Base-by-base conservation (phyloP, 2,113 vertebrate genomes). In the Acanthochromis polyacanthus region DNA sequence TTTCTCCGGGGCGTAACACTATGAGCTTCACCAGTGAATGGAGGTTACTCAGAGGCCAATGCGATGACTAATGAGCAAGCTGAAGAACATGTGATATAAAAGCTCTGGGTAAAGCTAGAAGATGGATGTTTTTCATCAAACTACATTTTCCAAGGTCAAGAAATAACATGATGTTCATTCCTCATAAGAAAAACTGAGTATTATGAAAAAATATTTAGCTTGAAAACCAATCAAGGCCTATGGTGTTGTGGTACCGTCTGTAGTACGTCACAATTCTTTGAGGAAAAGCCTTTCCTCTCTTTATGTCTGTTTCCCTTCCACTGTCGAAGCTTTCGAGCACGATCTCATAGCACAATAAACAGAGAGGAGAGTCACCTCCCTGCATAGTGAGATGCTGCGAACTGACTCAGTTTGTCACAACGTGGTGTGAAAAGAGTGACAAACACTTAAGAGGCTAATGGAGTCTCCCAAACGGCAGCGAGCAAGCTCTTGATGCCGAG, bases 401-500 rank as follows among this genome's bases (percentile, higher is more conserved):
- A 65, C 30, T 45, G 66, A 60, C 40, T 76, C 63, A 7, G 56
- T 76, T 76, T 55, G 56, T 79, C 63, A 63, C 67, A 50, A 52
- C 71, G 20, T 81, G 56, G 45, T 68, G 23, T 30, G 23, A 64
- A 58, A 70, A 17, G 60, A 53, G 43, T 52, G 38, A 52, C 78
- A 79, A 66, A 69, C 69, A 58, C 32, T 73, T 50, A 15, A 20
- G 46, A 71, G 19, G 16, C 51, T 68, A 75, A 80, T 40, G 20
- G 65, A 73, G 61, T 64, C 63, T 72, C 25, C 3, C 5, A 30
- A 61, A 67, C 0, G 73, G 59, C 48, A 38, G 53, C 5, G 43
- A 30, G 25, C 15, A 36, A 48, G 22, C 74, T 14, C 36, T 45
- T 9, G 20, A 55, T 74, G 7, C 15, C 20, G 58, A 7, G 50